Conservation (phyloP, 2,797 vertebrate genomes). For the Clangula hyemalis region DNA sequence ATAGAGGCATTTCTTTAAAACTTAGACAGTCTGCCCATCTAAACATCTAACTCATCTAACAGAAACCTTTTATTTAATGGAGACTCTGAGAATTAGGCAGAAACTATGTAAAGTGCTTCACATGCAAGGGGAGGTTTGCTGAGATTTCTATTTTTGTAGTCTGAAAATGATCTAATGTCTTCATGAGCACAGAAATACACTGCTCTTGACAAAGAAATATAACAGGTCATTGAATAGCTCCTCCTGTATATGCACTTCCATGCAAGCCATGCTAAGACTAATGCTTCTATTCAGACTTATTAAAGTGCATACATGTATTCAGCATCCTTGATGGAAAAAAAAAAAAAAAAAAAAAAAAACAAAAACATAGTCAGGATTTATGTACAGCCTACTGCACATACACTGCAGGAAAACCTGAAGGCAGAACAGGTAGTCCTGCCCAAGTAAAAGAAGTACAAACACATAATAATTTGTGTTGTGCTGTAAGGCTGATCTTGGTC, state of each 20-base stretch:
- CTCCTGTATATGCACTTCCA: neutral
- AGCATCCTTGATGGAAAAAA: neutral
- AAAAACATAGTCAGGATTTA: neutral
- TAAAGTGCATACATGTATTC: neutral
- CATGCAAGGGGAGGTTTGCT: neutral
- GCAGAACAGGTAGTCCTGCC: neutral
- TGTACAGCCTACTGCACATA: neutral
- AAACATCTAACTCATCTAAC: neutral
- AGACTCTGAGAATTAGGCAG: neutral
- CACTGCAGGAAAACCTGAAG: neutral
- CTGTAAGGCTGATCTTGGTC: neutral
- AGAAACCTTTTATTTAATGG: neutral
- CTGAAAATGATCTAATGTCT: neutral
- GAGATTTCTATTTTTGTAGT: neutral
- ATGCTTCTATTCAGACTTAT: neutral
- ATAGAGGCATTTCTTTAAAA: neutral
- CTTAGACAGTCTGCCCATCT: neutral
- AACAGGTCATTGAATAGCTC: neutral
- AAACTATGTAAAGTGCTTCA: neutral
- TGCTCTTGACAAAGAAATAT: neutral
- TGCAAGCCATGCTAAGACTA: neutral
- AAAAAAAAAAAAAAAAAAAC: neutral
- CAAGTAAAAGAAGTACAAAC: neutral
- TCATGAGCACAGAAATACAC: neutral
- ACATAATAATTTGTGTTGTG: neutral